These are phyloP conservation scores for Sminthopsis crassicaudata DNA, from an alignment of 2,113 vertebrate species.

Conservation along the genomic window DNA sequence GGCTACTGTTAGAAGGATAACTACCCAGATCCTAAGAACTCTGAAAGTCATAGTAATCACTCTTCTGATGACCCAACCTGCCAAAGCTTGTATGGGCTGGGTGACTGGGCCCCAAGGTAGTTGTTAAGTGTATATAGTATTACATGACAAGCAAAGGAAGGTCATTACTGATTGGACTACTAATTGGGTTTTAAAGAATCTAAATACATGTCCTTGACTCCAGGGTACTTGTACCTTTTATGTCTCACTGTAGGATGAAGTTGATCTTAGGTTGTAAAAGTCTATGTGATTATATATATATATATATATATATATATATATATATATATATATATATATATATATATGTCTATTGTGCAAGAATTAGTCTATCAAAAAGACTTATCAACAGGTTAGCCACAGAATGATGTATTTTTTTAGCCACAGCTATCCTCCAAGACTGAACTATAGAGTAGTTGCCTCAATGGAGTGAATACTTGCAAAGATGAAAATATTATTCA, in stretches of 20 bases:
- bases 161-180: neutral
- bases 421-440: neutral
- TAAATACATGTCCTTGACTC: neutral
- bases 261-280: neutral
- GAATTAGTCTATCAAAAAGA: neutral
- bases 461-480: neutral
- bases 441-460: neutral
- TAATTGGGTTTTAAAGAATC: neutral
- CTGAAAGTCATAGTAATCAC: neutral
- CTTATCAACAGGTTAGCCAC: neutral
- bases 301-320: neutral
- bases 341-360: neutral
- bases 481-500: neutral
- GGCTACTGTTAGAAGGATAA: neutral
- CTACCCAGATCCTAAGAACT: neutral
- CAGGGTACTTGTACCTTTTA: neutral
- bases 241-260: neutral
- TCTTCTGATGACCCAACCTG: neutral
- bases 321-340: neutral
- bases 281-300: neutral
- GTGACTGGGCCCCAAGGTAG: neutral
- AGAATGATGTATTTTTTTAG: neutral
- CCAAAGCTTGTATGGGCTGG: neutral
- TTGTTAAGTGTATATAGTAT: neutral
- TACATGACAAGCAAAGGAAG: neutral